Conservation (phyloP, 2,113 vertebrate genomes). For the Odontesthes bonariensis region DNA sequence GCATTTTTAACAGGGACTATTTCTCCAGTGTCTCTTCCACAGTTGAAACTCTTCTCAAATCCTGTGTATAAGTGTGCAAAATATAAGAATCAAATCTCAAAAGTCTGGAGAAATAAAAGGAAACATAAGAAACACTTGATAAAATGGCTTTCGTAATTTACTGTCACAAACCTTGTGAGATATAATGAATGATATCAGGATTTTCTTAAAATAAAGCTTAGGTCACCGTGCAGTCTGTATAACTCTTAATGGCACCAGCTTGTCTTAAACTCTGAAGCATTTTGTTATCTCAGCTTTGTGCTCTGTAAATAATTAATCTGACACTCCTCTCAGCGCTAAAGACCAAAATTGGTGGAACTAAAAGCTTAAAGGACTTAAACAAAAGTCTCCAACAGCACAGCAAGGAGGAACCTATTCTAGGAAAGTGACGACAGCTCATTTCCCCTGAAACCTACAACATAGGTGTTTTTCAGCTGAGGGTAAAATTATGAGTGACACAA, state of each 20-base stretch:
- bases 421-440: slow-evolving; percentile 24
- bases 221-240: slow-evolving; percentile 26
- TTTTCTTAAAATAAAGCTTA: background rate
- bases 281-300: slow-evolving; percentile 67
- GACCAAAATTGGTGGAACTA: slow-evolving; percentile 58
- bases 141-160: background rate
- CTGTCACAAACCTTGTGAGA: background rate
- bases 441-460: slow-evolving; percentile 4
- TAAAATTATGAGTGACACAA: slow-evolving; percentile 13
- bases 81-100: background rate
- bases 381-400: slow-evolving; percentile 27
- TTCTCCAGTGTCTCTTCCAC: no score
- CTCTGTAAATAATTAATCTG: slow-evolving; percentile 71
- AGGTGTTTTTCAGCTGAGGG: slow-evolving; percentile 16
- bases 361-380: slow-evolving; percentile 58
- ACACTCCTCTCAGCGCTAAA: slow-evolving; percentile 37
- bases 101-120: background rate
- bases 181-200: background rate
- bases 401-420: slow-evolving; percentile 33
- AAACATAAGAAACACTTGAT: no score
- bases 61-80: background rate
- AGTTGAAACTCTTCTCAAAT: no score
- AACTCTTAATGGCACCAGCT: slow-evolving; percentile 44
- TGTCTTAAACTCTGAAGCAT: slow-evolving; percentile 58
- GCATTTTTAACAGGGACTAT: no score